phyloP scores from a whole-genome alignment of 2,888 invertebrate genomes.

The Spodoptera littoralis region DNA sequence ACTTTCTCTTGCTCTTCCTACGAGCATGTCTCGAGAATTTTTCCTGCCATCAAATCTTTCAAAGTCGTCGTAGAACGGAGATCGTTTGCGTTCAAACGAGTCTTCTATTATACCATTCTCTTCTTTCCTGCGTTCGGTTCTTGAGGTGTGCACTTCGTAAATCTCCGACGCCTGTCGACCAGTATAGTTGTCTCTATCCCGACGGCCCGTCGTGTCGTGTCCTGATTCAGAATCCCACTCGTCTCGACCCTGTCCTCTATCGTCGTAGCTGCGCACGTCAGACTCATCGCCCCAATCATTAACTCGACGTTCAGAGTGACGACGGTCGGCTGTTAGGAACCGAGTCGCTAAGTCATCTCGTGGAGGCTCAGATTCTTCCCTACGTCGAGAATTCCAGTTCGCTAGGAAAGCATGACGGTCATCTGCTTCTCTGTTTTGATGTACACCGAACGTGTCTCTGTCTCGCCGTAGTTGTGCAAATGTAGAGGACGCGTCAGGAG shows the following conservation, averaged over 20 bases:
- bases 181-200: slow-evolving; percentile 78
- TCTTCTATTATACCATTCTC: slow-evolving; percentile 76
- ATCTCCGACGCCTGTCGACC: slow-evolving; percentile 84
- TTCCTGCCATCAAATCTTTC: slow-evolving; percentile 85
- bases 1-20: slow-evolving; percentile 82
- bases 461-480: slow-evolving; percentile 92
- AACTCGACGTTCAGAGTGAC: slow-evolving; percentile 68
- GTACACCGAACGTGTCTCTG: slow-evolving; percentile 92
- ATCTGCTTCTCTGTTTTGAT: slow-evolving; percentile 90
- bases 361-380: slow-evolving; percentile 79
- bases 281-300: slow-evolving; percentile 85
- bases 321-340: slow-evolving; percentile 80
- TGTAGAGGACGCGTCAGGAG: slow-evolving; percentile 85
- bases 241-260: slow-evolving; percentile 76
- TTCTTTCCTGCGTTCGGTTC: slow-evolving; percentile 77
- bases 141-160: slow-evolving; percentile 81
- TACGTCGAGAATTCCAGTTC: slow-evolving; percentile 84
- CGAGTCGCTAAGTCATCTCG: slow-evolving; percentile 82
- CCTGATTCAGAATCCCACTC: slow-evolving; percentile 87
- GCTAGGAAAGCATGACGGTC: slow-evolving; percentile 87
- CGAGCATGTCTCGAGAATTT: slow-evolving; percentile 86
- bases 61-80: slow-evolving; percentile 82
- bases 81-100: slow-evolving; percentile 77
- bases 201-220: slow-evolving; percentile 71
- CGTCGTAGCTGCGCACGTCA: slow-evolving; percentile 75